Base-by-base conservation (phyloP, 2,888 invertebrate species). In the Pachymerium ferrugineum region DNA sequence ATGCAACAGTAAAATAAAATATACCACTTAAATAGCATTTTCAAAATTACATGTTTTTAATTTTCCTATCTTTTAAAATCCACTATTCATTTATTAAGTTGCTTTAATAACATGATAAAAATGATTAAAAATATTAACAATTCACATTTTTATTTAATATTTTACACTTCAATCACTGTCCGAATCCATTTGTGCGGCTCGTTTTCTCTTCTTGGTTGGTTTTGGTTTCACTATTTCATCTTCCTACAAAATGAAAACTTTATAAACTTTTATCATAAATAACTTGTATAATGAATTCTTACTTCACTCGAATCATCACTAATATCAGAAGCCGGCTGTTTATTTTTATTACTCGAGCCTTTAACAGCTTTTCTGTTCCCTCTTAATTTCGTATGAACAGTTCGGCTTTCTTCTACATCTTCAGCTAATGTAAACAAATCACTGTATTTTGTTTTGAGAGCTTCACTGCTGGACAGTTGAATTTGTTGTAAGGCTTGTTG, bases 201-300 rank as follows among this genome's bases (percentile, higher is more conserved):
- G 92, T 90, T 93, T 93, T 84, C 94, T 87, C 82, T 93, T 91
- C 84, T 94, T 95, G 76, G 92, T 90, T 84, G 92, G 92, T 84
- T 93, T 93, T 79, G 92, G 92, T 84, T 93, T 93, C 28, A 92
- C 90, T 81, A 93, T 90, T 85, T 93, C 94, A 84, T 95, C 95
- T 82, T 95, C 90, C 71, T 71, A 19, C n/a, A 69, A 30, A 31
- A 25, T 54, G 6, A 54, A 68, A 68, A 68, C 14, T 10, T 35
- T 35, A 35, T n/a, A 68, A 69, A 19, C 12, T n/a, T 3, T 30
- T 19, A 30, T 31, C 28, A n/a, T 67, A 4, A 3, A 3, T 29
- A 1, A 68, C 8, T 6, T 10, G 1, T 29, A 69, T 31, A 67
- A 3, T 22, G 12, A 67, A 62, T 67, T 25, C 87, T 88, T 79